Conservation (phyloP, 2,113 vertebrate genomes). For the Petrocephalus microphthalmus region DNA sequence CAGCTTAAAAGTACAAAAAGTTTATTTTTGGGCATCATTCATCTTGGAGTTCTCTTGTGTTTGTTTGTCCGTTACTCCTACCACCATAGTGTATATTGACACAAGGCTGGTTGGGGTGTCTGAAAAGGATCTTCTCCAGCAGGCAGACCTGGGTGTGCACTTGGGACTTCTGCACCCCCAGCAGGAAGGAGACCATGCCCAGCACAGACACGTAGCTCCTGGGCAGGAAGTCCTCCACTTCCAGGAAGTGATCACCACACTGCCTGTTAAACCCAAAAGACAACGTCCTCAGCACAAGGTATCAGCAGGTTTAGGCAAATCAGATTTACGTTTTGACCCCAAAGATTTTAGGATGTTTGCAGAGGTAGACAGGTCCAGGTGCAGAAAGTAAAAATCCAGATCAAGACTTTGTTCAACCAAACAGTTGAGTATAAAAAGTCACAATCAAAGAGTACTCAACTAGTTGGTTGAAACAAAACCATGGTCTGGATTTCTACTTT, state of each 20-base stretch:
- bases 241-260: constrained; percentile 31
- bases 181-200: constrained; percentile 55
- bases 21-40: not conserved
- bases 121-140: constrained; percentile 47
- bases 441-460: not conserved
- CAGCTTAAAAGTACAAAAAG: not conserved
- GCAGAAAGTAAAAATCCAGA: not conserved
- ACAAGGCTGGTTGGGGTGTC: too few species aligned
- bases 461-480: not conserved
- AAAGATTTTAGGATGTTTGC: not conserved
- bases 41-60: not conserved
- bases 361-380: not conserved
- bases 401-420: not conserved
- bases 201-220: constrained; percentile 52
- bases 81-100: not conserved
- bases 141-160: constrained; percentile 49
- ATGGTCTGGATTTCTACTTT: not conserved
- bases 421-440: not conserved
- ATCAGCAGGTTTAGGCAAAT: not conserved
- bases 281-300: not conserved
- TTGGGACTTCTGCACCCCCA: constrained; percentile 35
- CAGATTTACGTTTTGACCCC: not conserved
- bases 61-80: not conserved
- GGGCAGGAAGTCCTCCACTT: constrained; percentile 44
- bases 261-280: constrained; percentile 11